These are phyloP conservation scores for Lasaia peninsularis DNA, from an alignment of 1,140 invertebrate genomes.

Conservation along the genomic window DNA sequence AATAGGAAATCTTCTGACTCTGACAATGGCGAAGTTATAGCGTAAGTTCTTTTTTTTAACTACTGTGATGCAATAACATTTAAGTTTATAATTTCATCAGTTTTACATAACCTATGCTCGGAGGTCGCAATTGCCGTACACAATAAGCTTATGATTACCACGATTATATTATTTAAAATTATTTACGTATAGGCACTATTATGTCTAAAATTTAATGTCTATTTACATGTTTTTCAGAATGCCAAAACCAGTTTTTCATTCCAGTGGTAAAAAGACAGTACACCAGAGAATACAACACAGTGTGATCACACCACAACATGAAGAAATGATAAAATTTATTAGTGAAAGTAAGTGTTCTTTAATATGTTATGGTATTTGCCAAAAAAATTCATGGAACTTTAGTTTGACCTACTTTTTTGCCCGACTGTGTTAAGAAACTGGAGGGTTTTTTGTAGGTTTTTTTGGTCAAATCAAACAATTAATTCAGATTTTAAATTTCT, in stretches of 20 bases:
- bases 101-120: conserved; percentile 69
- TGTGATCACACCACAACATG: conserved; percentile 84
- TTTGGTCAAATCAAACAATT: no score
- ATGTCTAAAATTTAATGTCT: neutral
- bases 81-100: conserved; percentile 53
- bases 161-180: neutral
- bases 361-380: neutral
- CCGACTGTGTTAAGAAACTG: no score
- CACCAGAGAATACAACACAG: conserved; percentile 81
- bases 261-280: conserved; percentile 82
- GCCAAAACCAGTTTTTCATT: conserved; percentile 84
- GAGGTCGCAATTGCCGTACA: conserved; percentile 21
- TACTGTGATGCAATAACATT: conserved; percentile 40
- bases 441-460: no score
- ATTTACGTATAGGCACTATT: neutral
- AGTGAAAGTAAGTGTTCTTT: conserved; percentile 80
- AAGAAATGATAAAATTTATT: conserved; percentile 86
- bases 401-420: no score
- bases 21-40: conserved; percentile 78
- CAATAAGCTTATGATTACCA: neutral
- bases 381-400: neutral
- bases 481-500: no score
- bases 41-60: conserved; percentile 69
- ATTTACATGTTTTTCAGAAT: conserved; percentile 66
- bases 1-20: conserved; percentile 79